Evolutionary conservation across 2,888 invertebrate genomes (phyloP), one percentile per base, ranked within the genome.

Genomic region (Eretmocerus hayati): DNA sequence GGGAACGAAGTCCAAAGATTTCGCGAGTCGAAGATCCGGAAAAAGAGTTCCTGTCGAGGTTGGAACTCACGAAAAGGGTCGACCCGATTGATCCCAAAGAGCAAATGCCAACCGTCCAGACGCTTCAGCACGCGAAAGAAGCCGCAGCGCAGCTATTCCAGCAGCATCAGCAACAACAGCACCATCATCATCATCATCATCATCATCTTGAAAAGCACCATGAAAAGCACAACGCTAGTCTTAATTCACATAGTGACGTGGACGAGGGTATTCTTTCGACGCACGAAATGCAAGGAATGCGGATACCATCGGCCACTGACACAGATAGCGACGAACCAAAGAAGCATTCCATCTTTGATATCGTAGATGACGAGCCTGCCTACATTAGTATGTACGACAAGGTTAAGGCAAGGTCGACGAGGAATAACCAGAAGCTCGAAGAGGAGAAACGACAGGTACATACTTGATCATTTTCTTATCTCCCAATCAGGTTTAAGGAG

Each of bases 301-400:
- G 71, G 20, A 67, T 68, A 58, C 66, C 67, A 4, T 70, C 70
- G 3, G 67, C 68, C 3, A 68, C 69, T 2, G 71, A 71, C 31
- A 81, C 84, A 2, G 87, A 87, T 69, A 85, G 86, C 6, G 88
- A 87, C 65, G 87, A 85, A 68, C 86, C 85, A 42, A 90, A 89
- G 70, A 89, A 90, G 69, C 90, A 90, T 75, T 91, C 90, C 46
- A 90, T 91, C 63, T 91, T 92, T 70, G 90, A 90, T 66, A 90
- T 91, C 49, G 83, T 89, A 37, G 87, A 88, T 65, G 90, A 90
- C 63, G 90, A 86, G 51, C 91, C 92, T 1, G 84, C 87, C 9
- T 93, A 92, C 66, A 90, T 93, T 52, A 94, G 94, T 9, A 96
- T 96, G 95, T 96, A 96, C 69, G 95, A 95, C 68, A 95, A 95